Conservation (phyloP, 2,888 invertebrate genomes). For the Limnephilus marmoratus region DNA sequence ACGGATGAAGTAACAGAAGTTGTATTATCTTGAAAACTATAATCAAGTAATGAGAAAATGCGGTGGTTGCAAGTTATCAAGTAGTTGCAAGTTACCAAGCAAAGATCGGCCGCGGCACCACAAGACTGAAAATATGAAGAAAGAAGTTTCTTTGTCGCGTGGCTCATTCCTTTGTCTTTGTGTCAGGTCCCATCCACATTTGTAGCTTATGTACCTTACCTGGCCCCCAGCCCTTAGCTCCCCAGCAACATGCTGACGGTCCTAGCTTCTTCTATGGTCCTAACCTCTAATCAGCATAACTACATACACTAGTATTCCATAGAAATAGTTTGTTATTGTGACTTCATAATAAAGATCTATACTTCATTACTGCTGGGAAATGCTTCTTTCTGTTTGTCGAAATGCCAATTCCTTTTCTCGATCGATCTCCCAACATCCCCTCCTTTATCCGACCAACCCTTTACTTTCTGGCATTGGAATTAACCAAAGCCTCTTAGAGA, state of each 20-base stretch:
- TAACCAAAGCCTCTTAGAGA: not conserved
- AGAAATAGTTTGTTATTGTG: conserved; percentile 47
- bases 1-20: conserved; percentile 85
- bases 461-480: no score
- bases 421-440: not conserved
- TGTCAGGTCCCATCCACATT: not conserved
- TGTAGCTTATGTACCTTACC: not conserved
- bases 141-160: conserved; percentile 63
- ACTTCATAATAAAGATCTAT: conserved; percentile 46
- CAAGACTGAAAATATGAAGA: conserved; percentile 65
- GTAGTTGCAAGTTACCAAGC: conserved; percentile 68
- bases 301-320: conserved; percentile 27
- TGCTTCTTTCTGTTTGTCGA: conserved; percentile 7
- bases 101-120: conserved; percentile 71
- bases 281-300: not conserved
- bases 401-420: not conserved
- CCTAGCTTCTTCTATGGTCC: not conserved
- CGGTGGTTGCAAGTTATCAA: conserved; percentile 70
- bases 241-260: not conserved
- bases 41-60: conserved; percentile 67
- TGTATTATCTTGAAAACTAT: conserved; percentile 76
- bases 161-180: conserved; percentile 65
- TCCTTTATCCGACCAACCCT: no score
- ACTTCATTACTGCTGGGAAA: conserved; percentile 13
- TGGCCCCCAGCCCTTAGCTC: not conserved